Evolutionary conservation across 2,797 vertebrate species (phyloP).

Genomic region (Buphagus erythrorhynchus): DNA sequence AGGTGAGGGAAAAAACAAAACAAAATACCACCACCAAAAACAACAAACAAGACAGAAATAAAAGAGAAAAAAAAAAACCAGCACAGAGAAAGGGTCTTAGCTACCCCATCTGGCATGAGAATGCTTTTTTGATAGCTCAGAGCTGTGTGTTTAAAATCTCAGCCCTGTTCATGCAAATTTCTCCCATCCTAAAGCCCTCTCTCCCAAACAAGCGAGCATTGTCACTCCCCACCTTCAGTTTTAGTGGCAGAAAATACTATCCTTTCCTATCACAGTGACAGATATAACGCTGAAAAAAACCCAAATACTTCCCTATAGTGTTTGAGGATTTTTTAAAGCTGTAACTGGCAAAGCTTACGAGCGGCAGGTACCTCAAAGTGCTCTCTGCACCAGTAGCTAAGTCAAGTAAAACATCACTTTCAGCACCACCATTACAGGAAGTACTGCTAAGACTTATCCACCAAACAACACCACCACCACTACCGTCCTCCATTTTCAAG

Average conservation of each 20-base stretch:
- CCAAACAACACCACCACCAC: conserved; percentile 17
- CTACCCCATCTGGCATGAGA: background rate
- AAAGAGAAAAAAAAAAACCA: too few relatives aligned
- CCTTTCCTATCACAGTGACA: background rate
- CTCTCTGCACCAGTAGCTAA: background rate
- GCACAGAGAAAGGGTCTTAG: background rate
- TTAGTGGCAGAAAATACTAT: background rate
- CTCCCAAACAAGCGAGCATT: background rate
- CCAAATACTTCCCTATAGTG: background rate
- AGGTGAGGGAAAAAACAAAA: fast-evolving
- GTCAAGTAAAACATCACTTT: conserved; percentile 35
- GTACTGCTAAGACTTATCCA: conserved; percentile 12
- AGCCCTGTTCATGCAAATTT: background rate
- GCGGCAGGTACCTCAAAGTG: background rate
- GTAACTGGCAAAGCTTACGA: background rate
- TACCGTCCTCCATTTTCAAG: conserved; percentile 66
- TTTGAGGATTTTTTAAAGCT: background rate
- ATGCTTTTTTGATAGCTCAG: background rate
- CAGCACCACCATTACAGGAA: conserved; percentile 67
- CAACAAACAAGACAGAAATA: background rate
- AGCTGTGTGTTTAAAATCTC: background rate
- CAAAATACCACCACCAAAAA: background rate
- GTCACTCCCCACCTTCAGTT: background rate
- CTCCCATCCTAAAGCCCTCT: background rate
- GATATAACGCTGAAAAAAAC: background rate